Evolutionary conservation across 2,888 invertebrate species (phyloP).

Genomic region (Lutraria lutraria): DNA sequence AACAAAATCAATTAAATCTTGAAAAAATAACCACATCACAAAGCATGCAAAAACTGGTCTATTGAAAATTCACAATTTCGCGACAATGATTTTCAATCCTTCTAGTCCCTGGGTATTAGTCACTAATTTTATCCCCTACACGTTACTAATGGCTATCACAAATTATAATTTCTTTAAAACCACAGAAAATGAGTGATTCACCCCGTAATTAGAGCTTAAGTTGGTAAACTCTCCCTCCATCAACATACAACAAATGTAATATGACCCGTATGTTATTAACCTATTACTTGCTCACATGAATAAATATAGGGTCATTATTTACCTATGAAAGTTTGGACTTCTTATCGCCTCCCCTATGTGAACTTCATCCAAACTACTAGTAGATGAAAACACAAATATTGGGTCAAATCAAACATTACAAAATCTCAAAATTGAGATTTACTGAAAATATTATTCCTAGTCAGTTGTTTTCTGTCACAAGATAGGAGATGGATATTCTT

Average conservation of each 20-base stretch:
- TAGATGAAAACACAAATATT: background rate
- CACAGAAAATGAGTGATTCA: conserved; percentile 10
- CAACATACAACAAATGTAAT: conserved; percentile 4
- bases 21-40: conserved; percentile 5
- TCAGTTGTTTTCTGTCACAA: background rate
- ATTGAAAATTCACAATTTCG: background rate
- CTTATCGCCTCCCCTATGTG: background rate
- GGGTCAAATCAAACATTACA: too few relatives aligned
- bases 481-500: too few relatives aligned
- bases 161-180: conserved; percentile 10
- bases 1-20: background rate
- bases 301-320: conserved; percentile 4
- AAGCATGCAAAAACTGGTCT: background rate
- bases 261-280: background rate
- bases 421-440: conserved; percentile 3
- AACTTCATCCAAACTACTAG: background rate
- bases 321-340: background rate
- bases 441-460: background rate
- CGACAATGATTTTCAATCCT: background rate
- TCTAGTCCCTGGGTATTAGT: background rate
- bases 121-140: background rate
- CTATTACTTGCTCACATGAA: background rate
- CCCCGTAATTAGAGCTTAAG: background rate
- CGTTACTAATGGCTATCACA: background rate
- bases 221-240: background rate